Conservation (phyloP, 2,888 invertebrate species). For the Cyclophora albipunctata region DNA sequence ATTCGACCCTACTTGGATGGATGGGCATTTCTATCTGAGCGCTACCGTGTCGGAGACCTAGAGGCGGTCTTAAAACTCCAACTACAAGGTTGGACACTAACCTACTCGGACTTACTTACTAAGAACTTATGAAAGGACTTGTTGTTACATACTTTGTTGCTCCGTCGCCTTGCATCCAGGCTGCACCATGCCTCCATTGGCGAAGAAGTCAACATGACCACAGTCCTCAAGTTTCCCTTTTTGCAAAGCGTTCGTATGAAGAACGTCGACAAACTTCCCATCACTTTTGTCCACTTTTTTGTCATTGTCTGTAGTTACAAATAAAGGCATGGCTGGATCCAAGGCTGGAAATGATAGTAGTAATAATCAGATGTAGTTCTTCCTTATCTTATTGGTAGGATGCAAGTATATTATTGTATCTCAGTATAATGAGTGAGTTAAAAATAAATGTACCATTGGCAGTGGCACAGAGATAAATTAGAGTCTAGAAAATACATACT, state of each 20-base stretch:
- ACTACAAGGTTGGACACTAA: too few species aligned
- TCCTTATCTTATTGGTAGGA: too few species aligned
- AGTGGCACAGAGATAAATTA: too few species aligned
- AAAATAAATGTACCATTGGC: too few species aligned
- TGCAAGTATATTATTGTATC: too few species aligned
- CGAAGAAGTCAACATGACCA: slow-evolving; percentile 76
- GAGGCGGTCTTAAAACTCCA: too few species aligned
- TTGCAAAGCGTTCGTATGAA: slow-evolving; percentile 77
- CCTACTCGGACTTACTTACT: too few species aligned
- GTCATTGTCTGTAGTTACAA: slow-evolving; percentile 56
- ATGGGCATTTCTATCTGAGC: too few species aligned
- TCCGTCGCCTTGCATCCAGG: slow-evolving; percentile 69
- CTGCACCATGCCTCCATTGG: slow-evolving; percentile 74
- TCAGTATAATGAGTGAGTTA: too few species aligned
- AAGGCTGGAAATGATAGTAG: slow-evolving; percentile 52
- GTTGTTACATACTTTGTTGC: slow-evolving; percentile 32
- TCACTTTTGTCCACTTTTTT: slow-evolving; percentile 72
- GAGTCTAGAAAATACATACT: background rate
- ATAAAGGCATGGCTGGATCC: slow-evolving; percentile 80
- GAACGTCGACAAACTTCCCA: slow-evolving; percentile 77
- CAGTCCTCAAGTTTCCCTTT: slow-evolving; percentile 70
- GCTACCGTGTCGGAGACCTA: too few species aligned
- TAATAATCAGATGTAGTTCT: background rate
- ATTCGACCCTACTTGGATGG: too few species aligned
- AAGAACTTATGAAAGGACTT: too few species aligned